A percentile compares a stretch with the other conserved stretches of the same genome.
phyloP scores from a whole-genome alignment of 1,140 invertebrate genomes.

The Nasonia longicornis region DNA sequence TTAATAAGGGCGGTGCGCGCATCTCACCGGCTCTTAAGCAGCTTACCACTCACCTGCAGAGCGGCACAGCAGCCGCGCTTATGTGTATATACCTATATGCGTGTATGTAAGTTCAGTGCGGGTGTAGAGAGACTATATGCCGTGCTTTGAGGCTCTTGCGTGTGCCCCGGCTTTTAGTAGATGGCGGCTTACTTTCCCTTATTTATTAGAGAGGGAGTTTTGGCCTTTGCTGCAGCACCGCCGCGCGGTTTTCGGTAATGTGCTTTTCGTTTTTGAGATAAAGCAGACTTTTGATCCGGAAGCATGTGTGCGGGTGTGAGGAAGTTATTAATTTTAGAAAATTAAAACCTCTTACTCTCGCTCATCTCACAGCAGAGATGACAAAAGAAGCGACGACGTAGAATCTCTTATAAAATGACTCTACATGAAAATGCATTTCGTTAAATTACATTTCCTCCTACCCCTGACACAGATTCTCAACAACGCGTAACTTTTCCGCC shows the following conservation, averaged over 20 bases:
- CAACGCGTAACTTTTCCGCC: no score
- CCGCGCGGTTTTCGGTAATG: no score
- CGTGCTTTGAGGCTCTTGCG: not conserved
- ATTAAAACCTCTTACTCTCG: no score
- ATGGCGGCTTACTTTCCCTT: not conserved
- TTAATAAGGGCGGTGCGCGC: slow-evolving; percentile 31
- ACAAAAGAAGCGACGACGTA: no score
- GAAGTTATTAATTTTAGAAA: not conserved
- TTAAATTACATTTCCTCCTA: no score
- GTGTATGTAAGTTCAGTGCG: not conserved
- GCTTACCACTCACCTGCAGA: slow-evolving; percentile 16
- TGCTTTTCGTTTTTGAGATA: not conserved
- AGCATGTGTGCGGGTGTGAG: not conserved
- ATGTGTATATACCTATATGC: not conserved
- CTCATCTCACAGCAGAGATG: no score
- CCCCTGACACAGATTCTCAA: no score
- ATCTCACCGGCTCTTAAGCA: slow-evolving; percentile 27
- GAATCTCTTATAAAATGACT: no score
- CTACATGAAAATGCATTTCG: no score
- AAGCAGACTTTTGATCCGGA: not conserved
- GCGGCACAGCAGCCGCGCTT: not conserved
- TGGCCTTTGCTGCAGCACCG: no score
- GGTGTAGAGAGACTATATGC: not conserved
- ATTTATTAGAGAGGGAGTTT: not conserved
- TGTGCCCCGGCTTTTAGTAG: not conserved